Conservation (phyloP, 1,140 invertebrate genomes). For the Armadillidium nasatum region DNA sequence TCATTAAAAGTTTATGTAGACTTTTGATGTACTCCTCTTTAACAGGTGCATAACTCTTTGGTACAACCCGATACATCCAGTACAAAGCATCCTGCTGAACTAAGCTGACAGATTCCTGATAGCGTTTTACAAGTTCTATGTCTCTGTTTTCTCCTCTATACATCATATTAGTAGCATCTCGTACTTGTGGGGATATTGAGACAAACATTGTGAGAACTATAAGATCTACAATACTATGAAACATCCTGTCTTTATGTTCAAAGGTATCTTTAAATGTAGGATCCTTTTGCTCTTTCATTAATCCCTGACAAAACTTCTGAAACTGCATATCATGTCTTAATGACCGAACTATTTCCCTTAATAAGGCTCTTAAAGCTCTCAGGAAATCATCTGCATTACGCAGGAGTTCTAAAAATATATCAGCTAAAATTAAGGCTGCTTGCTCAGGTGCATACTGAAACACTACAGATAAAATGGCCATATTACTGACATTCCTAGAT, state of each 20-base stretch:
- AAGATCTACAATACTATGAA: slow-evolving; percentile 76
- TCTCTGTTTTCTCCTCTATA: slow-evolving; percentile 39
- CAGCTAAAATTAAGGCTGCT: slow-evolving; percentile 70
- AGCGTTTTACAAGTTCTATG: slow-evolving; percentile 32
- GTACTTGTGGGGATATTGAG: slow-evolving; percentile 67
- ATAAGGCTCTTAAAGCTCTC: slow-evolving; percentile 70
- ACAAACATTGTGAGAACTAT: slow-evolving; percentile 79
- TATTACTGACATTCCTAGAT: slow-evolving; percentile 87
- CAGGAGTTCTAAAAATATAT: slow-evolving; percentile 78
- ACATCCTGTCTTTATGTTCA: slow-evolving; percentile 74
- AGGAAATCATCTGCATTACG: slow-evolving; percentile 86
- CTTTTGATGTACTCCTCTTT: slow-evolving; percentile 69
- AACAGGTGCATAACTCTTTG: slow-evolving; percentile 66
- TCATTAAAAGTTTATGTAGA: slow-evolving; percentile 45
- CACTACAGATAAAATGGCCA: slow-evolving; percentile 77
- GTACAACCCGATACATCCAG: slow-evolving; percentile 79
- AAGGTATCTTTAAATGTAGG: slow-evolving; percentile 55
- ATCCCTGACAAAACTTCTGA: slow-evolving; percentile 61
- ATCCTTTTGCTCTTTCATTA: slow-evolving; percentile 62
- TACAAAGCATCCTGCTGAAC: slow-evolving; percentile 75
- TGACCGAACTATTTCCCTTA: slow-evolving; percentile 82
- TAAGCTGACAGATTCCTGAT: slow-evolving; percentile 63
- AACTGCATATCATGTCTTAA: slow-evolving; percentile 74
- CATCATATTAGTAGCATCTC: slow-evolving; percentile 57
- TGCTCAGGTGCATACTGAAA: slow-evolving; percentile 71